These are phyloP conservation scores for Fregata magnificens DNA, from an alignment of 2,113 vertebrate species.

Conservation along the genomic window DNA sequence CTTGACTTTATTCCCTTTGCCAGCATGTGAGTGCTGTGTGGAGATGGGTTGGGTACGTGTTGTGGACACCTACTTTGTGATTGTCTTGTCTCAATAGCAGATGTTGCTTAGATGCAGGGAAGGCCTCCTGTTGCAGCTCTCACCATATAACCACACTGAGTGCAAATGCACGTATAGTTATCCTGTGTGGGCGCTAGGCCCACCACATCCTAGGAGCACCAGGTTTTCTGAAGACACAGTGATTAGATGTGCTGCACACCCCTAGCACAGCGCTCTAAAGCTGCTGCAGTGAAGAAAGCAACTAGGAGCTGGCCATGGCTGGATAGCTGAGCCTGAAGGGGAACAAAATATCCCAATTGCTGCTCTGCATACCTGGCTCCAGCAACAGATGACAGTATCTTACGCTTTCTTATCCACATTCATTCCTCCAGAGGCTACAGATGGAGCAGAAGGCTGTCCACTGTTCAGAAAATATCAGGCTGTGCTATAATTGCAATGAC, in stretches of 20 bases:
- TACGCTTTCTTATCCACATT: neutral
- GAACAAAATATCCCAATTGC: neutral
- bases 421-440: neutral
- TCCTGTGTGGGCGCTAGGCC: neutral
- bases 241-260: neutral
- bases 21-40: neutral
- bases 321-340: neutral
- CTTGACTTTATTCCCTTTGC: neutral
- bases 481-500: neutral
- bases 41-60: rapidly evolving
- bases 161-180: neutral
- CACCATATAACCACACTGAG: neutral
- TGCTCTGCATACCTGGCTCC: neutral
- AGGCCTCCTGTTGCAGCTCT: neutral
- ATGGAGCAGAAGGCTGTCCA: neutral
- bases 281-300: neutral
- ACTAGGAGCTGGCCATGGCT: neutral
- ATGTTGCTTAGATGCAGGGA: neutral
- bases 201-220: neutral
- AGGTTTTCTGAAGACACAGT: neutral
- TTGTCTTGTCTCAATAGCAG: neutral
- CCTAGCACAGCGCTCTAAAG: neutral
- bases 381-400: neutral
- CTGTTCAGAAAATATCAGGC: neutral
- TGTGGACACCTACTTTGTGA: neutral